A percentile compares a stretch with the other conserved stretches of the same genome.
Conservation (phyloP, 2,797 vertebrate genomes). For the Echeneis naucrates region DNA sequence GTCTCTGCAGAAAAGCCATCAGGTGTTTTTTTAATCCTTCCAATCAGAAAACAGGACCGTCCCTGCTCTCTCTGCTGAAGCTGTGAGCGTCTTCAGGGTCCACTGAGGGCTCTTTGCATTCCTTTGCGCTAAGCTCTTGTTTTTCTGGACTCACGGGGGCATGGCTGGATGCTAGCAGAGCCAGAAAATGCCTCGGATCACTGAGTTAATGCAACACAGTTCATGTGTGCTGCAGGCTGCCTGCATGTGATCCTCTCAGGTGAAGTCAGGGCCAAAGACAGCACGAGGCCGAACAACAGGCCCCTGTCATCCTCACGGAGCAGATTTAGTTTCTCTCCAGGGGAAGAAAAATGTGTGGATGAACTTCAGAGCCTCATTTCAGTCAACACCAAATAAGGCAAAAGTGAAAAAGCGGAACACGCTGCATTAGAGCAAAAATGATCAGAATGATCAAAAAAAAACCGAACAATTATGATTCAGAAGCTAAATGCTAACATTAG, state of each 20-base stretch:
- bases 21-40: neutral
- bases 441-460: neutral
- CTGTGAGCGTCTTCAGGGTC: conserved; percentile 41
- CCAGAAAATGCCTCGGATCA: conserved; percentile 50
- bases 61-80: conserved; percentile 11
- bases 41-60: conserved; percentile 8
- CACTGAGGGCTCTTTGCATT: conserved; percentile 67
- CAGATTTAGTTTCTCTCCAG: neutral
- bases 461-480: too few species aligned
- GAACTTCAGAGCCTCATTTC: too few species aligned
- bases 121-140: conserved; percentile 71
- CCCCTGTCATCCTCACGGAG: neutral
- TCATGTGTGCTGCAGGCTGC: conserved; percentile 15
- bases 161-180: conserved; percentile 26
- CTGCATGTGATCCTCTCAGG: conserved; percentile 27
- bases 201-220: conserved; percentile 25
- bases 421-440: neutral
- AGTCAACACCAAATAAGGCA: neutral
- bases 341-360: neutral
- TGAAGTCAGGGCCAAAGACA: conserved; percentile 17
- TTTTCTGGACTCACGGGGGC: conserved; percentile 48
- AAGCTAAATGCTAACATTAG: neutral
- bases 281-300: conserved; percentile 1
- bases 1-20: neutral
- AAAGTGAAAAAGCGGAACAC: neutral